Evolutionary conservation across 1,140 invertebrate genomes (phyloP), one percentile per base, ranked within the genome.

Genomic region (Drosophila melanica): DNA sequence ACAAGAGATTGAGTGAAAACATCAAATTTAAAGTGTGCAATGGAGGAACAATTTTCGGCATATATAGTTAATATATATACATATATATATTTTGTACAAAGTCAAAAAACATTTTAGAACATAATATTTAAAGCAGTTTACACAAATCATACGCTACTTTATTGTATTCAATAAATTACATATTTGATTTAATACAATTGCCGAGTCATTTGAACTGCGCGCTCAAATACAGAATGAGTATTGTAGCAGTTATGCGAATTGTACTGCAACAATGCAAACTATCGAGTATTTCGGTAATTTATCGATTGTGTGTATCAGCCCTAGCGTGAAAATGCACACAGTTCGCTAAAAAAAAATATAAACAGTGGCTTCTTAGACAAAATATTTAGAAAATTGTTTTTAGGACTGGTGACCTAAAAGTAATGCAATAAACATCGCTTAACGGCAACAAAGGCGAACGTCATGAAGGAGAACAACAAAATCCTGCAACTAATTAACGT

Each of bases 21-120:
- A 60, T 76, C 53, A 84, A 78, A 64, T 78, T 75, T 62, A 62
- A 54, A 68, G 77, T 72, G 75, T 55, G 79, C 57, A 87, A 78
- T 79, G 77, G 76, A 79, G 84, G 84, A 89, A 89, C 84, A 89
- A 89, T 89, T 89, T 89, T 89, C 77, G 84, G 84, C 84, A 84
- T 84, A 87, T 82, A 87, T 78, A 69, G 74, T 84, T 72, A 62
- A 35, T 53, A 68, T 47, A 50, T 54, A 50, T 50, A 76, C 33
- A 80, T 58, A 65, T 81, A 65, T 81, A 84, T 87, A 84, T 89
- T 89, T 89, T 89, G 85, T 89, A 89, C 80, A 87, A 90, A 90
- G 79, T 89, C 63, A 89, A 79, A 33, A 35, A 35, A 84, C 71
- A 87, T 87, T 87, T 87, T 90, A 90, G 70, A 79, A 66, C 73